Evolutionary conservation across 2,113 vertebrate species (phyloP).

Genomic region (Mesocricetus auratus): DNA sequence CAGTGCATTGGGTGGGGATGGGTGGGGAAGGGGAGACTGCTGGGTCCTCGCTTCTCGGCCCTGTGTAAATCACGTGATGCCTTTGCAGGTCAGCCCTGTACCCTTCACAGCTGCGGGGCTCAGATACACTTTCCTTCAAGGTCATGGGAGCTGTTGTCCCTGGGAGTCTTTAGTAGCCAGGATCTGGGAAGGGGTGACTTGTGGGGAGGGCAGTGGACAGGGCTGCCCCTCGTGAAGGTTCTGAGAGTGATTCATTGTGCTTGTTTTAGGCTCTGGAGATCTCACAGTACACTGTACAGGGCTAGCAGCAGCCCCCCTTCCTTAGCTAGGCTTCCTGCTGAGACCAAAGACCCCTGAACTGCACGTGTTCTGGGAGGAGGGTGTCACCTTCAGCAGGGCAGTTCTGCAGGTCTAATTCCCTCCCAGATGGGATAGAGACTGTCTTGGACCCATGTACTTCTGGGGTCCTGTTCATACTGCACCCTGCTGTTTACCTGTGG

Average conservation of each 20-base stretch:
- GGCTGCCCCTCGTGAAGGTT: rapidly evolving
- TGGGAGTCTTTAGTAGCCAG: not conserved
- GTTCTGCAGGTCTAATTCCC: not conserved
- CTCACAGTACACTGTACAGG: not conserved
- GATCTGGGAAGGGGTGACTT: not conserved
- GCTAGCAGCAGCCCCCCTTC: not conserved
- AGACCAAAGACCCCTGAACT: not conserved
- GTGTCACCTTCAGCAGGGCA: not conserved
- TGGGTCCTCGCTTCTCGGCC: not conserved
- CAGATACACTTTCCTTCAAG: not conserved
- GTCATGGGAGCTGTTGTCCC: not conserved
- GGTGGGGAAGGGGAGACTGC: not conserved
- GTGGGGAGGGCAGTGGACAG: not conserved
- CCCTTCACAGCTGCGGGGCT: not conserved
- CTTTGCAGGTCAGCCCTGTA: not conserved
- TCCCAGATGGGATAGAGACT: not conserved
- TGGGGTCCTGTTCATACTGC: not conserved
- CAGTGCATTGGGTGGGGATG: not conserved
- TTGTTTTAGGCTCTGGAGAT: not conserved
- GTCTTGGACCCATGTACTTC: not conserved
- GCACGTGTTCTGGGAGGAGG: too few relatives aligned
- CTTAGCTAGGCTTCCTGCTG: not conserved
- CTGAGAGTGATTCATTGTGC: not conserved
- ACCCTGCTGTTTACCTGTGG: not conserved
- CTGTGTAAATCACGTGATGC: not conserved